These are phyloP conservation scores for Raphicerus campestris DNA, from an alignment of 2,113 vertebrate genomes.

Conservation along the genomic window DNA sequence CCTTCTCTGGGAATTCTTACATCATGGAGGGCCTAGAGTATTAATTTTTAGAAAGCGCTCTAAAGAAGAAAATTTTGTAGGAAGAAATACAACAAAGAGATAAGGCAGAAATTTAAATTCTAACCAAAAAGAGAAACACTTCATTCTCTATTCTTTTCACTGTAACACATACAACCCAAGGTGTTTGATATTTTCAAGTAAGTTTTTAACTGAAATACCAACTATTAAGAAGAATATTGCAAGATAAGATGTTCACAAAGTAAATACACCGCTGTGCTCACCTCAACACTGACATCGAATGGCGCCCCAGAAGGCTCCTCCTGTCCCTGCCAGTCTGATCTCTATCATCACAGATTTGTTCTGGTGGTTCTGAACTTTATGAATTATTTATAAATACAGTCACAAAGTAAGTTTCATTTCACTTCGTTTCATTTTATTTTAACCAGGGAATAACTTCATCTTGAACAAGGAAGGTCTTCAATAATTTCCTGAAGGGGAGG, in stretches of 20 bases:
- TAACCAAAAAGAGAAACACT: background rate
- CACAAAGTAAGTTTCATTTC: background rate
- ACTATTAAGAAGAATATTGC: background rate
- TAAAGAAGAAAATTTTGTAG: background rate
- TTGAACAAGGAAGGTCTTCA: background rate
- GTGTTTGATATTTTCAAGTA: background rate
- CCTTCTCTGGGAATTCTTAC: background rate
- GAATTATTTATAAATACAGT: conserved; percentile 3
- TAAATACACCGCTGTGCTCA: background rate
- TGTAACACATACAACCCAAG: background rate
- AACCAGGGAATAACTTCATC: background rate
- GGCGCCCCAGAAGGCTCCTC: background rate
- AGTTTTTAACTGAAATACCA: background rate
- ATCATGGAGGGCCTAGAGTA: background rate
- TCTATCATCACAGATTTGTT: background rate
- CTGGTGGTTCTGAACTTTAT: background rate
- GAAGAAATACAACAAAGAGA: background rate
- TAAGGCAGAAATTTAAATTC: background rate
- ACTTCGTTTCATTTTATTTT: background rate
- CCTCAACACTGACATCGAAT: too few species aligned
- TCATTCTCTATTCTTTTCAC: background rate
- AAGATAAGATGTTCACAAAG: background rate
- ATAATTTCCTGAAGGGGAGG: background rate
- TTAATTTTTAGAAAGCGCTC: background rate
- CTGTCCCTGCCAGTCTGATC: background rate